Percentiles rank a stretch among this genome's conserved stretches.
These are phyloP conservation scores for Onychomys leucogaster DNA, from an alignment of 2,797 vertebrate genomes.

Conservation along the genomic window DNA sequence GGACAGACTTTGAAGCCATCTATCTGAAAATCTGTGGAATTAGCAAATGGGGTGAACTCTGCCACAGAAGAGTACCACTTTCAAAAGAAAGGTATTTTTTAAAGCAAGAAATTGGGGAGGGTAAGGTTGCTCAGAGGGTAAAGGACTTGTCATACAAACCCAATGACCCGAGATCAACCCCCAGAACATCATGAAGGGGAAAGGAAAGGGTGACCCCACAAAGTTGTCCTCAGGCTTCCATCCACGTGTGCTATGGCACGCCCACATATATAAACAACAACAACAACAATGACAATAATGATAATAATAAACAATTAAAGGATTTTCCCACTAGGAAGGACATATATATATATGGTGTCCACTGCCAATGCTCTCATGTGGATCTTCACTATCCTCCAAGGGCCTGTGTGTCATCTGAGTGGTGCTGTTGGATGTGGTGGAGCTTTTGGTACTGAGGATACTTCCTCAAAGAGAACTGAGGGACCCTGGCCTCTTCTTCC, in stretches of 20 bases:
- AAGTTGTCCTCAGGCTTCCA: background rate
- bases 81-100: background rate
- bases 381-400: background rate
- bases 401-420: background rate
- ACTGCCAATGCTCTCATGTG: background rate
- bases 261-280: no score
- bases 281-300: background rate
- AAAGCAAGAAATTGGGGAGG: background rate
- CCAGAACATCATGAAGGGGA: background rate
- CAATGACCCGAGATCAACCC: background rate
- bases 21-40: slow-evolving; percentile 65
- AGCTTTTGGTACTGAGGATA: background rate
- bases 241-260: background rate
- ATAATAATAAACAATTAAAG: no score
- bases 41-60: slow-evolving; percentile 52
- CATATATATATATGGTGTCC: no score
- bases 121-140: background rate
- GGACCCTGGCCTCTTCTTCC: background rate
- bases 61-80: background rate
- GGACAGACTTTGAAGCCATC: slow-evolving; percentile 75
- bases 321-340: background rate
- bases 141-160: background rate
- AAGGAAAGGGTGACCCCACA: background rate
- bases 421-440: background rate
- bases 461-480: background rate